A percentile compares a stretch with the other conserved stretches of the same genome.
Evolutionary conservation across 1,140 invertebrate genomes (phyloP).

Genomic region (Pseudomyrmex sp.): DNA sequence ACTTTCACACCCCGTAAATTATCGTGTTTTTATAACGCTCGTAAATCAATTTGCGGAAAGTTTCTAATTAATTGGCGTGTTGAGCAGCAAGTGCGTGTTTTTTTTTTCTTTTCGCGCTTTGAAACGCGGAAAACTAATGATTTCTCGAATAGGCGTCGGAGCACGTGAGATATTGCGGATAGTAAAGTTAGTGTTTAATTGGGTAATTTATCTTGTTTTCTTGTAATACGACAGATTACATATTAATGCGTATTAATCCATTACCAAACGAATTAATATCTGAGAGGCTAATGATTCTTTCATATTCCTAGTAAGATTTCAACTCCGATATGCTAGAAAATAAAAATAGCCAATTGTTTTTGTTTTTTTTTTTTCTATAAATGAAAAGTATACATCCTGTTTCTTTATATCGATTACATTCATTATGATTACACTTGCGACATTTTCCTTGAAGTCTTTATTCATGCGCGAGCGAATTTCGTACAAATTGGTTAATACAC

Average conservation of each 20-base stretch:
- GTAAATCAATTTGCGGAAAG: conserved; percentile 17
- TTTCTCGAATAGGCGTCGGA: neutral
- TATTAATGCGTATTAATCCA: no score
- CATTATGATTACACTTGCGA: no score
- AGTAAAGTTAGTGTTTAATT: conserved; percentile 12
- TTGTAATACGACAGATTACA: neutral
- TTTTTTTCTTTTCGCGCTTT: neutral
- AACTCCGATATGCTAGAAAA: no score
- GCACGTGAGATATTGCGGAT: neutral
- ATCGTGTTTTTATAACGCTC: neutral
- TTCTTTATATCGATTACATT: no score
- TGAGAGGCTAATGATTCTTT: no score
- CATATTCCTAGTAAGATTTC: no score
- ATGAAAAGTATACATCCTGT: no score
- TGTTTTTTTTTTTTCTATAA: no score
- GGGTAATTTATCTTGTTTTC: conserved; percentile 1
- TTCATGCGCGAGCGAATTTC: neutral
- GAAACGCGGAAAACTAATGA: neutral
- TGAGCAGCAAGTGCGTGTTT: neutral
- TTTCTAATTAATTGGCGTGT: conserved; percentile 24
- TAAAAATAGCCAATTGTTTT: no score
- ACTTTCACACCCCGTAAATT: neutral
- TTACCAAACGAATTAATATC: no score
- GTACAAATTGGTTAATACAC: neutral
- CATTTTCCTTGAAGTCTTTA: no score